Evolutionary conservation across 2,113 vertebrate genomes (phyloP).

Genomic region (Empidonax alnorum): DNA sequence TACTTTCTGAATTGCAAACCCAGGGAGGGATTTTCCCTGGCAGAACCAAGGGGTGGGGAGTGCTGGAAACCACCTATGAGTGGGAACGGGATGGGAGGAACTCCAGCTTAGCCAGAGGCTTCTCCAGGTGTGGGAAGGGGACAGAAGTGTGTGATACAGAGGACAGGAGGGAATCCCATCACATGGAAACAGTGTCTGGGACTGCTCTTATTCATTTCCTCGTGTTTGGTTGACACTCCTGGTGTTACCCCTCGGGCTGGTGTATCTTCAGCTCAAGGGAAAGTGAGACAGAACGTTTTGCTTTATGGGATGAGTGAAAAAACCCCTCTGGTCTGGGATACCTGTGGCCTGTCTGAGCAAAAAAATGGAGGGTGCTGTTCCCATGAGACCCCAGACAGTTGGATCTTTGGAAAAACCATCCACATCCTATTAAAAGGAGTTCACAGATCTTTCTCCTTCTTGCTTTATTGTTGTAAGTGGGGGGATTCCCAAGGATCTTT

Average conservation of each 20-base stretch:
- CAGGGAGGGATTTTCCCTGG: background rate
- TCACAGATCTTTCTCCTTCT: accelerated
- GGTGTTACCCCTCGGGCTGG: background rate
- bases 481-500: background rate
- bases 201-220: background rate
- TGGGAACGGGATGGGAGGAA: background rate
- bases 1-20: background rate
- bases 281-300: background rate
- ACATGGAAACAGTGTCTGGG: background rate
- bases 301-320: background rate
- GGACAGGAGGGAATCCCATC: background rate
- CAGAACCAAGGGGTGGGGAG: background rate
- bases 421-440: background rate
- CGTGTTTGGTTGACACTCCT: accelerated
- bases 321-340: background rate
- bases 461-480: background rate
- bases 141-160: background rate
- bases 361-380: background rate
- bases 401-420: background rate
- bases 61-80: background rate
- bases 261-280: background rate
- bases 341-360: background rate
- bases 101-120: background rate
- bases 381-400: background rate
- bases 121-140: background rate